Evolutionary conservation across 2,113 vertebrate species (phyloP).

Genomic region (Rhadina sibilatrix): DNA sequence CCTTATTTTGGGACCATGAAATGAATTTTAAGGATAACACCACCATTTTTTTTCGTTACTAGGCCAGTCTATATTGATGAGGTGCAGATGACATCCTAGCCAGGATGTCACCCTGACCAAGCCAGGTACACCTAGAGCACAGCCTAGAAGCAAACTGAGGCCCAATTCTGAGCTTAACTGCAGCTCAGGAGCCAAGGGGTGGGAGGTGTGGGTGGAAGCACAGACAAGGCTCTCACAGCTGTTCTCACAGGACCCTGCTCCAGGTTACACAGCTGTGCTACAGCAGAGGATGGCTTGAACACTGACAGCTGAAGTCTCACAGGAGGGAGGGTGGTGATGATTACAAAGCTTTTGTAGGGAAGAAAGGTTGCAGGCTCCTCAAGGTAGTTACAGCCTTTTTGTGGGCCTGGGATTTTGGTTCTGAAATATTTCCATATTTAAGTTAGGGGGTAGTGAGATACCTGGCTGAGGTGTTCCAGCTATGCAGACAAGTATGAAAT

Average conservation of each 20-base stretch:
- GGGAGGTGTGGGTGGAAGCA: neutral
- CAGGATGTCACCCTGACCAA: neutral
- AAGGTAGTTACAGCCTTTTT: neutral
- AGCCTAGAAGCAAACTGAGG: neutral
- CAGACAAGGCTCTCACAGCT: neutral
- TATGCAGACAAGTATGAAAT: neutral
- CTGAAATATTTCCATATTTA: conserved; percentile 3
- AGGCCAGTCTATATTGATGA: neutral
- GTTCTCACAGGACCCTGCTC: neutral
- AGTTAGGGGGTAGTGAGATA: neutral
- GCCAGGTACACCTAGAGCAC: neutral
- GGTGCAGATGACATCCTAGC: neutral
- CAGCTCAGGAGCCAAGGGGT: rapidly evolving
- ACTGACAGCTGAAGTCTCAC: neutral
- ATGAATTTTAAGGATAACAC: neutral
- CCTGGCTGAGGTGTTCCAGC: neutral
- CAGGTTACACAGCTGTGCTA: neutral
- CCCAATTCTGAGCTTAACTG: neutral
- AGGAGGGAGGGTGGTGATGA: rapidly evolving
- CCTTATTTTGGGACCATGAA: neutral
- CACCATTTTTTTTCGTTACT: neutral
- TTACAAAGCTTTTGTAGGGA: neutral
- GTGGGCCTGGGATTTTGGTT: neutral
- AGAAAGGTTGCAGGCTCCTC: rapidly evolving
- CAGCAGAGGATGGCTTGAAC: neutral